A percentile compares a stretch with the other conserved stretches of the same genome.
phyloP scores from a whole-genome alignment of 2,797 vertebrate species.

The Sebastolobus alascanus region DNA sequence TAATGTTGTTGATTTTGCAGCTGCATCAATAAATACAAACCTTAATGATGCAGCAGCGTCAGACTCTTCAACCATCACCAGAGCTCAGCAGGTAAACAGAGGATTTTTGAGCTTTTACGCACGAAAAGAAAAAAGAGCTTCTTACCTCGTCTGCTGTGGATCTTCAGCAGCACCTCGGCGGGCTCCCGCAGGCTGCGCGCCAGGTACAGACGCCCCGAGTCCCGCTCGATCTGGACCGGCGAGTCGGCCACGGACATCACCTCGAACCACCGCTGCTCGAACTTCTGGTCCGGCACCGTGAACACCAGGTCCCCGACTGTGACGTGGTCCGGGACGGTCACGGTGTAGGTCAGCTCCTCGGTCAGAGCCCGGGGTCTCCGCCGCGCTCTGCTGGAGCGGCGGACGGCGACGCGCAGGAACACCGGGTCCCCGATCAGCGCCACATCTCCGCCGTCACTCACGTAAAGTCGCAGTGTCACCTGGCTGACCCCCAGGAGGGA shows the following conservation, averaged over 20 bases:
- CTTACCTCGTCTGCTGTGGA: constrained; percentile 84
- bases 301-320: constrained; percentile 88
- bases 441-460: constrained; percentile 75
- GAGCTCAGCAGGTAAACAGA: background rate
- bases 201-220: constrained; percentile 88
- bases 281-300: constrained; percentile 87
- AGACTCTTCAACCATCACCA: background rate
- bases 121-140: fast-evolving
- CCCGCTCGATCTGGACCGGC: constrained; percentile 85
- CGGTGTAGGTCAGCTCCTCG: constrained; percentile 83
- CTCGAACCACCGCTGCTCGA: constrained; percentile 87
- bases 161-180: constrained; percentile 81
- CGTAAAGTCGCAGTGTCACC: constrained; percentile 74
- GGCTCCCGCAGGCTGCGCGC: constrained; percentile 70
- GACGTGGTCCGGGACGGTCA: constrained; percentile 82
- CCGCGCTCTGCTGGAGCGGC: constrained; percentile 24
- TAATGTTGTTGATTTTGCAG: background rate
- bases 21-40: background rate
- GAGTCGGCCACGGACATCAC: constrained; percentile 76
- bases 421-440: constrained; percentile 74
- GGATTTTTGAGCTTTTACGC: constrained; percentile 26
- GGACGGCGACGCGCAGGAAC: constrained; percentile 71
- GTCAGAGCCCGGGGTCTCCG: constrained; percentile 73
- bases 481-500: constrained; percentile 77
- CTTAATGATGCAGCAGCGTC: background rate